Evolutionary conservation across 2,797 vertebrate species (phyloP), one percentile per base, ranked within the genome.

Genomic region (Gallinago nigripennis): DNA sequence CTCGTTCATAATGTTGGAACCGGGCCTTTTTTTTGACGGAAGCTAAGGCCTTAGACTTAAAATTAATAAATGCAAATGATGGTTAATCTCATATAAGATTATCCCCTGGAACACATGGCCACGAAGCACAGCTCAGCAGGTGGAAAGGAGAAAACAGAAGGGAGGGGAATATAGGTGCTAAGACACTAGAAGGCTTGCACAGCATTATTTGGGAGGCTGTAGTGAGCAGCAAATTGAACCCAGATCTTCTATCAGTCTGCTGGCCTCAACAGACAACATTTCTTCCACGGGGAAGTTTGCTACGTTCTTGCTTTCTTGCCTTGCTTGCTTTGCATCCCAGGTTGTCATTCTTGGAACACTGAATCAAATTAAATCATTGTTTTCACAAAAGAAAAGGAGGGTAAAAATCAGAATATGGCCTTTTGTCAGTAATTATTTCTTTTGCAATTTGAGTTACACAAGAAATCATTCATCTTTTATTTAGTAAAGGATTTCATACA

Each of bases 401-500:
- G 69, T 75, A 71, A 46, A 90, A 91, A 91, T 58, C 63, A 57
- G 71, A 85, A 53, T 11, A 14, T 30, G 43, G 73, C 56, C 94
- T 88, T 91, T 69, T 86, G 85, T 94, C 82, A 69, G 48, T 93
- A 95, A 95, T 95, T 93, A 90, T 85, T 93, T 86, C 77, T 86
- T 82, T 86, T 82, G 79, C 70, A 86, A 92, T 94, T 85, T 45
- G 41, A 68, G 79, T 82, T 86, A 61, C 15, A 78, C 25, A 77
- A 48, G 2, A 93, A 95, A 73, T 78, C 75, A 54, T 94, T 86
- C 88, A 69, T 96, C 97, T 96, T 97, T 95, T 97, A 94, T 97
- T 94, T 95, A 92, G 60, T 50, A 46, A 85, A 92, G 85, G 90
- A 91, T 94, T 96, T 95, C 81, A 94, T 66, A 92, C 71, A 54